These are phyloP conservation scores for Ciconia maguari DNA, from an alignment of 2,113 vertebrate species.

Conservation along the genomic window DNA sequence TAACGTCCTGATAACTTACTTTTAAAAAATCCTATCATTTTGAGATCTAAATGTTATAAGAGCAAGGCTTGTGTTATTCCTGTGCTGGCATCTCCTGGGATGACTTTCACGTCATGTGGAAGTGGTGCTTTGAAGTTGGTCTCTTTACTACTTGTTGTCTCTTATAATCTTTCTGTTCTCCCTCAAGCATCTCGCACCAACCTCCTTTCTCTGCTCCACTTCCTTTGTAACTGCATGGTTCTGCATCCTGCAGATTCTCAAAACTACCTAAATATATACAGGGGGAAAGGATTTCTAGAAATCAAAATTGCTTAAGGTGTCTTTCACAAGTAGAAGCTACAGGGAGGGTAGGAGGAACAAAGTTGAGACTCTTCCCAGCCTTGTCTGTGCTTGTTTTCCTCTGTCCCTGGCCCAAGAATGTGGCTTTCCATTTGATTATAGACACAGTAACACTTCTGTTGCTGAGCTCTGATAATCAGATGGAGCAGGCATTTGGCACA, in stretches of 20 bases:
- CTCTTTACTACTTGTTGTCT: neutral
- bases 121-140: neutral
- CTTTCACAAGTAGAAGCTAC: neutral
- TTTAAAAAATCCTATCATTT: neutral
- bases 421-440: slow-evolving; percentile 71
- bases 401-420: slow-evolving; percentile 51
- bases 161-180: neutral
- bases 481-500: slow-evolving; percentile 74
- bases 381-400: neutral
- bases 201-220: neutral
- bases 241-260: neutral
- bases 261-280: neutral
- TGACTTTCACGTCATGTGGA: neutral
- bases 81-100: neutral
- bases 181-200: neutral
- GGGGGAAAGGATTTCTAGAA: neutral
- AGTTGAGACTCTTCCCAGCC: neutral
- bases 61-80: neutral
- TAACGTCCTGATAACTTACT: neutral
- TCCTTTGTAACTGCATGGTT: neutral
- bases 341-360: neutral
- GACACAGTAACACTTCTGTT: slow-evolving; percentile 64
- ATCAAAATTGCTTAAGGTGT: neutral
- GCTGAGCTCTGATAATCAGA: slow-evolving; percentile 76
- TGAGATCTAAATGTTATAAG: neutral